These are phyloP conservation scores for Ryuthela nishihirai DNA, from an alignment of 2,888 invertebrate species.

Conservation along the genomic window DNA sequence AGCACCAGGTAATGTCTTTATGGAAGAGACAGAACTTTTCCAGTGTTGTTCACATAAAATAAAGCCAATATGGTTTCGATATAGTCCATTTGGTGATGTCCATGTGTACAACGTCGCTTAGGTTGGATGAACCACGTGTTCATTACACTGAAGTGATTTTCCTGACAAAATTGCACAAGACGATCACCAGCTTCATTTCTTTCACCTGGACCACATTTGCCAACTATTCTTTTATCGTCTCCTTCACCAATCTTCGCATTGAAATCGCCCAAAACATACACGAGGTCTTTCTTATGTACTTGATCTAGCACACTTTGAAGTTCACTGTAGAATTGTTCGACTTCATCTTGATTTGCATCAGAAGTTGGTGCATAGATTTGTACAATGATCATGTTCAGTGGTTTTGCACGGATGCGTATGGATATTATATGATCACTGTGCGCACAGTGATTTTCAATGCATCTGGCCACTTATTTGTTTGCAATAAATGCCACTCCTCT, in stretches of 20 bases:
- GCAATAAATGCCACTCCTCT: background rate
- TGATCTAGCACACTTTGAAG: conserved; percentile 13
- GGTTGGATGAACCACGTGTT: conserved; percentile 20
- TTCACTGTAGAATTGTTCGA: conserved; percentile 2
- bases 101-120: conserved; percentile 11
- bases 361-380: conserved; percentile 38
- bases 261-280: background rate
- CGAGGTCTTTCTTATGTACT: conserved; percentile 28
- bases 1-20: background rate
- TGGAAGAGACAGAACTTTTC: background rate
- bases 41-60: background rate
- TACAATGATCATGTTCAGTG: conserved; percentile 36
- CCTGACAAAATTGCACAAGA: conserved; percentile 10
- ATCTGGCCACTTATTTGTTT: background rate
- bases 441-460: background rate
- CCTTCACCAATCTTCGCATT: conserved; percentile 1
- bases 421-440: conserved; percentile 6
- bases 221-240: background rate
- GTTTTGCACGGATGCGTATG: conserved; percentile 33
- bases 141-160: conserved; percentile 2
- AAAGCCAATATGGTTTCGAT: background rate
- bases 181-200: conserved; percentile 21
- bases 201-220: background rate
- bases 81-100: conserved; percentile 16
- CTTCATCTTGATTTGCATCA: conserved; percentile 10